Conservation (phyloP, 2,888 invertebrate species). For the Oscheius myriophilus region DNA sequence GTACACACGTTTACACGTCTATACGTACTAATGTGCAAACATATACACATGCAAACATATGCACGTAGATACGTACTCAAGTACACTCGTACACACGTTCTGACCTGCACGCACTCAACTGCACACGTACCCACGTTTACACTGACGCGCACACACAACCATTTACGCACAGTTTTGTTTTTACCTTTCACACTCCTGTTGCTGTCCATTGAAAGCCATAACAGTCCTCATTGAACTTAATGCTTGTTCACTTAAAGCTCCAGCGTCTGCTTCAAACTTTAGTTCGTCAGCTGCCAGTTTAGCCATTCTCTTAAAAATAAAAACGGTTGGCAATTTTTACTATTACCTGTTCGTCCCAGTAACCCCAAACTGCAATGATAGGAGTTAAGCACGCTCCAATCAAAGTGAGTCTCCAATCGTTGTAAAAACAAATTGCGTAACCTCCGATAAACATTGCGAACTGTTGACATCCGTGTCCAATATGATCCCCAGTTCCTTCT, state of each 20-base stretch:
- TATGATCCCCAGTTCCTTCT: constrained; percentile 67
- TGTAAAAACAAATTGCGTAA: constrained; percentile 48
- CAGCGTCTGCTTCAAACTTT: constrained; percentile 1
- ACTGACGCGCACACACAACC: no score
- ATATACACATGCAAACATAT: no score
- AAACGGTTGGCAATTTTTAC: no score
- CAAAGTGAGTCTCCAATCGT: constrained; percentile 63
- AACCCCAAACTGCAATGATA: constrained; percentile 55
- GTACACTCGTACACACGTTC: no score
- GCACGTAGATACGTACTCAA: no score
- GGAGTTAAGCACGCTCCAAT: constrained; percentile 67
- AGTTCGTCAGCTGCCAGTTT: no score
- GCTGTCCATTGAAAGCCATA: constrained; percentile 52
- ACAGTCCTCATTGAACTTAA: constrained; percentile 50
- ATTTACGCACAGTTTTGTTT: no score
- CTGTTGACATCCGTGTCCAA: not conserved
- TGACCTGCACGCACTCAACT: no score
- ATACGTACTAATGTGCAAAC: no score
- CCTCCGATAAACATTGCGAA: constrained; percentile 29
- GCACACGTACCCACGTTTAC: no score
- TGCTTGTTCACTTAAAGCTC: constrained; percentile 50
- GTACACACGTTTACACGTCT: no score
- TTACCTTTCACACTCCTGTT: constrained; percentile 53
- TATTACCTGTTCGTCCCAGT: constrained; percentile 1
- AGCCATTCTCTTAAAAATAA: no score